phyloP scores from a whole-genome alignment of 1,140 invertebrate genomes.

The Drosophila bocki region DNA sequence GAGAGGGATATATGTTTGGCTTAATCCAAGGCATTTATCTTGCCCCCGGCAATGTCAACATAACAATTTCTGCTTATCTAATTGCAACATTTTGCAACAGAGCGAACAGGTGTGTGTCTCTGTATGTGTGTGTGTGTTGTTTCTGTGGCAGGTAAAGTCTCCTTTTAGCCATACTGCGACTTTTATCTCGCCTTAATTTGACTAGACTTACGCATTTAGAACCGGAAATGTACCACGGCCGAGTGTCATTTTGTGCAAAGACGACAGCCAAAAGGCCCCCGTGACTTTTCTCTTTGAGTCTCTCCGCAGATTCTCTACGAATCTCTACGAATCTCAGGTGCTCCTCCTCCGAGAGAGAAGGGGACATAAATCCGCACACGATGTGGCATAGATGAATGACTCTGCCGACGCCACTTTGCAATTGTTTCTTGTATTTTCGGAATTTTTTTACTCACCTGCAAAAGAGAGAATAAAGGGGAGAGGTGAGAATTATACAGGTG shows the following conservation, averaged over 20 bases:
- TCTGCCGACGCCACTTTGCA: conserved; percentile 10
- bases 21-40: conserved; percentile 61
- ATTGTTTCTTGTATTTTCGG: conserved; percentile 10
- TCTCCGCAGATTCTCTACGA: conserved; percentile 3
- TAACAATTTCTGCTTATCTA: conserved; percentile 83
- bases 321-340: neutral
- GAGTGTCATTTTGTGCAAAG: conserved; percentile 81
- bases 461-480: conserved; percentile 19
- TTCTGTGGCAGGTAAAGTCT: conserved; percentile 59
- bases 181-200: conserved; percentile 79
- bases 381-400: conserved; percentile 54
- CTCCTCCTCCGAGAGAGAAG: neutral
- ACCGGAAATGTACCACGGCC: conserved; percentile 72
- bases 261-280: conserved; percentile 61
- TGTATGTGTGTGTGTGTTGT: neutral
- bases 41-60: conserved; percentile 72
- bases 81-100: conserved; percentile 76
- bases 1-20: conserved; percentile 46
- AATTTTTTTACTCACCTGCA: conserved; percentile 40
- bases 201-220: conserved; percentile 83
- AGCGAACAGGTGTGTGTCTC: conserved; percentile 63
- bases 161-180: conserved; percentile 43
- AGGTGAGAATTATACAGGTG: conserved; percentile 47
- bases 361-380: conserved; percentile 39
- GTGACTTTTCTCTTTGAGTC: neutral